These are phyloP conservation scores for Upupa epops DNA, from an alignment of 2,113 vertebrate genomes.

Conservation along the genomic window DNA sequence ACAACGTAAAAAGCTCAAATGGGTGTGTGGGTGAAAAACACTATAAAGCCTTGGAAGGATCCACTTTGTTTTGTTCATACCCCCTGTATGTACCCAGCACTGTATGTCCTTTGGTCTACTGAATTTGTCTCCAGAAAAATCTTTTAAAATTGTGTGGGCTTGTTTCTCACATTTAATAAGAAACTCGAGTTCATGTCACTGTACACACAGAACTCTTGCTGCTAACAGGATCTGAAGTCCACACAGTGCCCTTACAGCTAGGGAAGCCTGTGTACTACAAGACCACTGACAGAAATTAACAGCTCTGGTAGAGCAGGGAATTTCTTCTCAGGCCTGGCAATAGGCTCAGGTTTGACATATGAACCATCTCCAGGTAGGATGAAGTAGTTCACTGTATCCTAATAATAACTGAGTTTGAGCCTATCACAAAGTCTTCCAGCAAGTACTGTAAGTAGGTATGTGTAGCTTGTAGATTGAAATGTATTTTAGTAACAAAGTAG, in stretches of 20 bases:
- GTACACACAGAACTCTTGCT: neutral
- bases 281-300: neutral
- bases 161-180: too few relatives aligned
- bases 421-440: rapidly evolving
- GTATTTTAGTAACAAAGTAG: rapidly evolving
- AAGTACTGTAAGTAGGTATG: neutral
- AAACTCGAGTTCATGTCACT: neutral
- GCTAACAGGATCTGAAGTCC: neutral
- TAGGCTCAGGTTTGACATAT: rapidly evolving
- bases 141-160: too few relatives aligned
- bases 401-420: neutral
- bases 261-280: rapidly evolving
- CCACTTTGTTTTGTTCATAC: too few relatives aligned
- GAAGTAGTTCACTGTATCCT: neutral
- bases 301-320: rapidly evolving
- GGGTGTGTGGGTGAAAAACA: too few relatives aligned
- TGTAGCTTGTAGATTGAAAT: neutral
- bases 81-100: too few relatives aligned
- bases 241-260: rapidly evolving
- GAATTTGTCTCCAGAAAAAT: too few relatives aligned
- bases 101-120: too few relatives aligned
- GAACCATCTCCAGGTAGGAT: neutral
- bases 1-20: too few relatives aligned
- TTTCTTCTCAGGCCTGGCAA: rapidly evolving
- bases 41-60: too few relatives aligned